Evolutionary conservation across 2,888 invertebrate genomes (phyloP), one percentile per base, ranked within the genome.

Genomic region (Amblyjoppa fuscipennis): DNA sequence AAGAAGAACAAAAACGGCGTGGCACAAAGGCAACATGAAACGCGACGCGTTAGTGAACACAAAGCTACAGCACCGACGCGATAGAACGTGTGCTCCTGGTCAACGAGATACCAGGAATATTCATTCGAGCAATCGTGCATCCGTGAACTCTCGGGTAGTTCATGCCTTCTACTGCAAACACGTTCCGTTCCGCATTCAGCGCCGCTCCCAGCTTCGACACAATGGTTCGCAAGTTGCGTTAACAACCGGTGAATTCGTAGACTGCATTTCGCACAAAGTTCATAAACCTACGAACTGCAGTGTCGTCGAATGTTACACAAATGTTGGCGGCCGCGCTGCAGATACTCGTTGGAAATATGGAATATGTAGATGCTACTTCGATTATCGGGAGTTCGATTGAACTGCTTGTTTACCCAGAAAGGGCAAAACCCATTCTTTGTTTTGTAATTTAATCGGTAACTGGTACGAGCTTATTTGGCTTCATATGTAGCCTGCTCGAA

Each of bases 71-170:
- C 6, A 53, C 31, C 6, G 53, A 38, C 31, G 53, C 20, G 64
- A 80, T 73, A 31, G 28, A 64, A 51, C 7, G 38, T 53, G 13
- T 68, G 31, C 2, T 41, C 9, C 20, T 61, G 77, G 71, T 83
- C 38, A 73, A 73, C 59, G 68, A 83, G 78, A 78, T 78, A 78
- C 78, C 61, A 73, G 66, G 20, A 38, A 74, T 68, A 74, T 83
- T 78, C 68, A 77, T 20, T 61, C 73, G 77, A 28, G 71, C 82
- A 83, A 83, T 83, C 77, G 53, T 61, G 71, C 16, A 61, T 41
- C 9, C 66, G 25, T 56, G 71, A 82, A 82, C 82, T 77, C 71
- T 20, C 31, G 45, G 16, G 31, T 6, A 20, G 70, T 71, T 82
- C 49, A 34, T 64, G 38, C 64, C 34, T 25, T 38, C 41, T 80